These are phyloP conservation scores for Dione vanillae DNA, from an alignment of 2,888 invertebrate genomes.

Conservation along the genomic window DNA sequence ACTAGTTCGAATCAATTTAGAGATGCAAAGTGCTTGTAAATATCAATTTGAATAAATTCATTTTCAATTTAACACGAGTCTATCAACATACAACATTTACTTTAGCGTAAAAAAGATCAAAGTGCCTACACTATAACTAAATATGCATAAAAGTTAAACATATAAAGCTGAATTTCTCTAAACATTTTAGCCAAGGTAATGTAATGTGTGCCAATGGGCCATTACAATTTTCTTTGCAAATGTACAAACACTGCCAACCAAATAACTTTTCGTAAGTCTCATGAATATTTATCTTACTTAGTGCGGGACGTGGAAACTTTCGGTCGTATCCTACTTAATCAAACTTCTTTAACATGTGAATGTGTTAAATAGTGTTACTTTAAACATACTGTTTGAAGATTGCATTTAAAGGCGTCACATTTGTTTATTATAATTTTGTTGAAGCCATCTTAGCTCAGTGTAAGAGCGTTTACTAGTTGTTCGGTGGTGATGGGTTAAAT, in stretches of 20 bases:
- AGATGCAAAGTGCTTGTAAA: constrained; percentile 1
- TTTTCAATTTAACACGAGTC: not conserved
- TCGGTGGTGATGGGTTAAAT: no score
- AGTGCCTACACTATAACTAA: not conserved
- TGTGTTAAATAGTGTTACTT: constrained; percentile 20
- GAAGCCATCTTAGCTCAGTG: no score
- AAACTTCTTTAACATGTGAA: constrained; percentile 63
- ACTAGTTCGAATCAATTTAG: no score
- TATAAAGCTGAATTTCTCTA: constrained; percentile 31
- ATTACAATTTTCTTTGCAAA: constrained; percentile 65
- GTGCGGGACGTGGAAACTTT: constrained; percentile 76
- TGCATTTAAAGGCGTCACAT: not conserved
- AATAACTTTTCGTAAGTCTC: constrained; percentile 79
- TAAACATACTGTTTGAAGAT: constrained; percentile 11
- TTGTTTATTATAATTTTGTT: no score
- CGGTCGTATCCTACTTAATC: constrained; percentile 80
- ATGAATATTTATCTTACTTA: constrained; percentile 81
- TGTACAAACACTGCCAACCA: constrained; percentile 74
- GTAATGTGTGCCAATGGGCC: constrained; percentile 39
- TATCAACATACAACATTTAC: constrained; percentile 1
- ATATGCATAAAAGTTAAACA: constrained; percentile 15
- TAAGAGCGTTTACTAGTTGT: no score
- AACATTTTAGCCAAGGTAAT: constrained; percentile 32
- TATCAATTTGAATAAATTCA: constrained; percentile 10
- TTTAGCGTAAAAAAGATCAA: constrained; percentile 20